phyloP scores from a whole-genome alignment of 1,140 invertebrate genomes.

The Druon quercuslanigerum region DNA sequence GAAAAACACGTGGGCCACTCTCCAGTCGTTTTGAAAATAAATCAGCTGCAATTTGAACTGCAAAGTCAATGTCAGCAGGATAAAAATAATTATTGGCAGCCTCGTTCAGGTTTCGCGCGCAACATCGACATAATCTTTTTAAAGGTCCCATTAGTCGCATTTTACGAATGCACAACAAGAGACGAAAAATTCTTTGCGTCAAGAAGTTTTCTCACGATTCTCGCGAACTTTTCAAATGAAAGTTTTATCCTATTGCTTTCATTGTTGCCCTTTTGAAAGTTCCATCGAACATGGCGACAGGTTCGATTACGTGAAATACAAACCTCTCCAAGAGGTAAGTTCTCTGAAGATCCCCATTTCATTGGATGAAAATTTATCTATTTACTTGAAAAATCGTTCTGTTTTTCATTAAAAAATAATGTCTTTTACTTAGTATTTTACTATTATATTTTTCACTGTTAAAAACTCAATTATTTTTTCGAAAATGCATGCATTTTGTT shows the following conservation, averaged over 20 bases:
- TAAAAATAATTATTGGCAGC: constrained; percentile 63
- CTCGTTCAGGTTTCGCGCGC: constrained; percentile 17
- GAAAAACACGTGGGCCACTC: not conserved
- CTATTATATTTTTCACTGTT: no score
- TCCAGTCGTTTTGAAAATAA: not conserved
- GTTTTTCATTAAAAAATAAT: no score
- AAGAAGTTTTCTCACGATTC: not conserved
- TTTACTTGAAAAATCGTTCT: no score
- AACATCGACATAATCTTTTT: constrained; percentile 21
- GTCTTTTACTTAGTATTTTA: no score
- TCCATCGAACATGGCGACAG: constrained; percentile 44
- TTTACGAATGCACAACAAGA: constrained; percentile 49
- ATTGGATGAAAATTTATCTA: no score
- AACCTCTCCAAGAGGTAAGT: constrained; percentile 62
- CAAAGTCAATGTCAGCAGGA: constrained; percentile 67
- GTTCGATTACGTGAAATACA: constrained; percentile 66
- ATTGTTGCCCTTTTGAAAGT: constrained; percentile 50
- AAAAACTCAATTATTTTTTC: no score
- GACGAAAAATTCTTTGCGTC: constrained; percentile 36
- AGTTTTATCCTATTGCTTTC: constrained; percentile 50
- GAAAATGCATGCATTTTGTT: no score
- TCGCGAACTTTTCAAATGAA: constrained; percentile 37
- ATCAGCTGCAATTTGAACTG: constrained; percentile 15
- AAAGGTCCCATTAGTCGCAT: constrained; percentile 52
- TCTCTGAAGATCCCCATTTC: no score